A percentile compares a stretch with the other conserved stretches of the same genome.
Evolutionary conservation across 2,113 vertebrate genomes (phyloP).

Genomic region (Chloropsis cyanopogon): DNA sequence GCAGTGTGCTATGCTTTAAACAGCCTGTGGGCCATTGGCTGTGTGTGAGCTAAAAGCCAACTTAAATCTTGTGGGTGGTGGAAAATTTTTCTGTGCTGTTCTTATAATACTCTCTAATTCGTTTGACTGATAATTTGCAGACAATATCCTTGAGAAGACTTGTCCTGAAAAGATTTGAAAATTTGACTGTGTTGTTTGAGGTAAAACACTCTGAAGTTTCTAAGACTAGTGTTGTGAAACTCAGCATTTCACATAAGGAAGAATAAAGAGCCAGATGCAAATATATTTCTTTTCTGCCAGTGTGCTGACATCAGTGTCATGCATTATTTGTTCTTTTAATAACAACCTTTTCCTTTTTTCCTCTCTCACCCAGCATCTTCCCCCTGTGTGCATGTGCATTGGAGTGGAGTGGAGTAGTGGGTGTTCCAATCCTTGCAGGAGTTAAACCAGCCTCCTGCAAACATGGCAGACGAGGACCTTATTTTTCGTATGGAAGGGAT

Average conservation of each 20-base stretch:
- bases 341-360: not conserved
- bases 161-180: not conserved
- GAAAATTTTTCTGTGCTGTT: not conserved
- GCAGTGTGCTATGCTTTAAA: not conserved
- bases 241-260: not conserved
- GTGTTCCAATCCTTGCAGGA: not conserved
- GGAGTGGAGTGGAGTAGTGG: conserved; percentile 62
- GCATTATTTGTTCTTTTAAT: not conserved
- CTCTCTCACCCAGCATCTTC: not conserved
- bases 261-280: not conserved
- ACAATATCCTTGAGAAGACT: not conserved
- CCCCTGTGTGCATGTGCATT: not conserved
- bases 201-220: not conserved
- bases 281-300: not conserved
- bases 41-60: not conserved
- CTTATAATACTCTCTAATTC: not conserved
- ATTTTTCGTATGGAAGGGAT: conserved; percentile 94
- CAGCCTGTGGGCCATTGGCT: not conserved
- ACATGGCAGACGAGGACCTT: conserved; percentile 93
- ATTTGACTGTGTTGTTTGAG: not conserved
- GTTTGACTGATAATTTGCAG: not conserved
- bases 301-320: not conserved
- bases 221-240: not conserved
- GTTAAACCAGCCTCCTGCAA: not conserved
- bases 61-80: not conserved